Evolutionary conservation across 1,140 invertebrate species (phyloP).

Genomic region (Reticulitermes speratus): DNA sequence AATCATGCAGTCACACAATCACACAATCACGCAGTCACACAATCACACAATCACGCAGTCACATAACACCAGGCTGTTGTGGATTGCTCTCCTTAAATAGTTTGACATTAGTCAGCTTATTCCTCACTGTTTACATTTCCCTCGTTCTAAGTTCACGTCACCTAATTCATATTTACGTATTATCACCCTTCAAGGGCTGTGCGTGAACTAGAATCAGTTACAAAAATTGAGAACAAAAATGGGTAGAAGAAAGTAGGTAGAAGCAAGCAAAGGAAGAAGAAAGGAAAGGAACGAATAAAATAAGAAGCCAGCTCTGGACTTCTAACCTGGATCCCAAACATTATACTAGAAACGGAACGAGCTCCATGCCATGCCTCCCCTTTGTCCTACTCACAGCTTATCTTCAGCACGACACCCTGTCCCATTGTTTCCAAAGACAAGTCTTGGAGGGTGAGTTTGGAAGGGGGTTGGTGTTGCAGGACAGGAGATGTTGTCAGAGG

Average conservation of each 20-base stretch:
- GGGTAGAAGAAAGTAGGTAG: neutral
- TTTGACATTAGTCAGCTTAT: too few relatives aligned
- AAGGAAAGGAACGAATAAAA: neutral
- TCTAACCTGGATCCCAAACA: neutral
- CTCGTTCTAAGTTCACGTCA: too few relatives aligned
- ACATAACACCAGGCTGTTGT: too few relatives aligned
- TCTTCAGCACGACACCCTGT: neutral
- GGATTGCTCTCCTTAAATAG: too few relatives aligned
- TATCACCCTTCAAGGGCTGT: too few relatives aligned
- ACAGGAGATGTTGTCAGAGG: too few relatives aligned
- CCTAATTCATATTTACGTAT: too few relatives aligned
- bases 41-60: too few relatives aligned
- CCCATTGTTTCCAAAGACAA: slow-evolving; percentile 18
- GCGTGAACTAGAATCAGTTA: neutral
- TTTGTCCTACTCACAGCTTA: neutral
- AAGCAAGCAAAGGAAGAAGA: neutral
- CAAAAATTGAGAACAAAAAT: neutral
- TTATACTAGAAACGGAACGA: neutral
- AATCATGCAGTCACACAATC: too few relatives aligned
- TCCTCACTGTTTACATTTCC: too few relatives aligned
- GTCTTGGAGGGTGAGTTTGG: neutral
- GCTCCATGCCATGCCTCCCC: neutral
- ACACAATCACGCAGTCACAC: too few relatives aligned
- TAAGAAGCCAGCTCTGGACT: neutral
- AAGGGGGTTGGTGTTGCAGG: too few relatives aligned